Evolutionary conservation across 1,140 invertebrate genomes (phyloP), one percentile per base, ranked within the genome.

Genomic region (Lasioglossum albipes): DNA sequence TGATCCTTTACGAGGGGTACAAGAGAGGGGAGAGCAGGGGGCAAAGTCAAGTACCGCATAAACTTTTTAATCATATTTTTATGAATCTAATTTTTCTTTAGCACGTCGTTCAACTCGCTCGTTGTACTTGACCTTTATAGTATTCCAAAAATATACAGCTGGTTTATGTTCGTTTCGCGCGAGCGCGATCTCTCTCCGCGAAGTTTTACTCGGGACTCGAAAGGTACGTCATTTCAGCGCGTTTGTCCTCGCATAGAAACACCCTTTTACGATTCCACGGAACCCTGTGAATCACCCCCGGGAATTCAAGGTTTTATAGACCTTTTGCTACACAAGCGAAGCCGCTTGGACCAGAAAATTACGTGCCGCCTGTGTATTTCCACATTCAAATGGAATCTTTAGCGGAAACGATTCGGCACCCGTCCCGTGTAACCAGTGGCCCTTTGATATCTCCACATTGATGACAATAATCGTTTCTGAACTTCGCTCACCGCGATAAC

Each of bases 301-400:
- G 84, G 84, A 84, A 86, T 79, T 86, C 85, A 75, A 75, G 84
- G 72, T 79, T 86, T 86, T 85, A 86, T 86, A 83, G 84, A 83
- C 84, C 75, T 83, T 83, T 86, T 65, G 80, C 75, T 65, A 72
- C 75, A 83, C 81, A 64, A 61, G 52, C 84, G 75, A 49, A 67
- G 67, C 84, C 75, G 80, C 72, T 69, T 81, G 72, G 75, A 54
- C 83, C 82, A 82, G 83, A 83, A 85, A 86, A 86, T 86, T 86
- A 85, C 84, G 81, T 61, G 27, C 59, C 84, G 69, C 80, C 45
- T 76, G 80, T 83, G 71, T 82, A 77, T 66, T 82, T 62, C 59
- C 71, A 62, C 67, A 81, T 79, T 82, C 84, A 82, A 85, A 85
- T 85, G 84, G 75, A 85, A 85, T 86, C 83, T 82, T 86, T 82